Evolutionary conservation across 2,113 vertebrate genomes (phyloP).

Genomic region (Dolichallabes microphthalmus): DNA sequence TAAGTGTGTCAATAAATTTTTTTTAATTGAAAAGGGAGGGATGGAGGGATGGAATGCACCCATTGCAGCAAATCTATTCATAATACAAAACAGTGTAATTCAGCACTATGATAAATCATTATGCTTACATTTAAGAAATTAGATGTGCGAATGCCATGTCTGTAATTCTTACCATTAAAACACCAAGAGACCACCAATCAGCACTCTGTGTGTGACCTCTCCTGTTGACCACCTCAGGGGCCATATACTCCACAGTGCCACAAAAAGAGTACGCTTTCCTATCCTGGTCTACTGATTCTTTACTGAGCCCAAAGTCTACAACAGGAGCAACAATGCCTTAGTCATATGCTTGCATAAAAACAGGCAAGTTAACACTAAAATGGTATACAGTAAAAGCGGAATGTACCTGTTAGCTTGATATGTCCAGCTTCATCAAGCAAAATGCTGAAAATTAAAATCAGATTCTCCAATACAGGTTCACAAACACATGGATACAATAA

Average conservation of each 20-base stretch:
- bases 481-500: slow-evolving; percentile 58
- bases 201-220: slow-evolving; percentile 98
- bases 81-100: not conserved
- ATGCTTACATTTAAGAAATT: too few species aligned
- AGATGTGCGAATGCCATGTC: too few species aligned
- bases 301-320: slow-evolving; percentile 97
- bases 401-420: slow-evolving; percentile 98
- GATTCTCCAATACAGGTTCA: slow-evolving; percentile 77
- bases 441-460: slow-evolving; percentile 96
- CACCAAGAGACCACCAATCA: slow-evolving; percentile 98
- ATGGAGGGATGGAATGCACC: too few species aligned
- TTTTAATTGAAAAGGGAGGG: not conserved
- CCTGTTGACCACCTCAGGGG: slow-evolving; percentile 97
- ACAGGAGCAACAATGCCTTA: slow-evolving; percentile 60
- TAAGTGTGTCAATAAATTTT: not conserved
- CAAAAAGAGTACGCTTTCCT: slow-evolving; percentile 99
- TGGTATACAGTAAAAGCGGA: slow-evolving; percentile 40
- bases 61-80: not conserved
- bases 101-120: too few species aligned
- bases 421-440: slow-evolving; percentile 99
- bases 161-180: slow-evolving; percentile 84
- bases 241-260: slow-evolving; percentile 99
- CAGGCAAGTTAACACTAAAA: not conserved
- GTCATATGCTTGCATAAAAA: not conserved
- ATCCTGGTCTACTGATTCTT: slow-evolving; percentile 97